These are phyloP conservation scores for Syngnathus floridae DNA, from an alignment of 2,113 vertebrate genomes.

Conservation along the genomic window DNA sequence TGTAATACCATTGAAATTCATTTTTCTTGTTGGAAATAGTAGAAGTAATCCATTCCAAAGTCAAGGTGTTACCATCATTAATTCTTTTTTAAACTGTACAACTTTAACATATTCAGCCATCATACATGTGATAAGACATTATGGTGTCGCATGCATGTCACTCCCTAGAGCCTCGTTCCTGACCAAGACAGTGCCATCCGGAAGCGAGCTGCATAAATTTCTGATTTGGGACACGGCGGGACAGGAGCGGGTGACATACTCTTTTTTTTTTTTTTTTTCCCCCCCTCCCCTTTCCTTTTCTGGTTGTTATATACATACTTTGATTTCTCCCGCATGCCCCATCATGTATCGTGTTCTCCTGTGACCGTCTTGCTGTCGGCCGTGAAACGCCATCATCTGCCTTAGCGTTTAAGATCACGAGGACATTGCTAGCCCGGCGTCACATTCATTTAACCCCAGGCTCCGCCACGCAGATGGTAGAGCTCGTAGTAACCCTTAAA, in stretches of 20 bases:
- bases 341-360: background rate
- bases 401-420: background rate
- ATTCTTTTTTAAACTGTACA: background rate
- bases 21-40: background rate
- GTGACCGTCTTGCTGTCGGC: background rate
- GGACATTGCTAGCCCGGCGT: background rate
- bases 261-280: background rate
- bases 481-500: too few species aligned
- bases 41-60: background rate
- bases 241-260: conserved; percentile 83
- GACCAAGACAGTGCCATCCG: conserved; percentile 93
- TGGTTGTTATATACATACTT: background rate
- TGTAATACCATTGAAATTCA: background rate
- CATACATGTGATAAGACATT: too few species aligned
- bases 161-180: conserved; percentile 90
- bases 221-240: conserved; percentile 99
- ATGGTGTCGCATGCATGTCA: background rate
- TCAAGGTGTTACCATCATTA: background rate
- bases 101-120: too few species aligned
- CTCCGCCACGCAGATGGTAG: too few species aligned
- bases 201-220: conserved; percentile 96
- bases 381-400: background rate
- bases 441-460: background rate
- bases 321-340: background rate
- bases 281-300: background rate